Base-by-base conservation (phyloP, 2,888 invertebrate species). In the Stramonita haemastoma region DNA sequence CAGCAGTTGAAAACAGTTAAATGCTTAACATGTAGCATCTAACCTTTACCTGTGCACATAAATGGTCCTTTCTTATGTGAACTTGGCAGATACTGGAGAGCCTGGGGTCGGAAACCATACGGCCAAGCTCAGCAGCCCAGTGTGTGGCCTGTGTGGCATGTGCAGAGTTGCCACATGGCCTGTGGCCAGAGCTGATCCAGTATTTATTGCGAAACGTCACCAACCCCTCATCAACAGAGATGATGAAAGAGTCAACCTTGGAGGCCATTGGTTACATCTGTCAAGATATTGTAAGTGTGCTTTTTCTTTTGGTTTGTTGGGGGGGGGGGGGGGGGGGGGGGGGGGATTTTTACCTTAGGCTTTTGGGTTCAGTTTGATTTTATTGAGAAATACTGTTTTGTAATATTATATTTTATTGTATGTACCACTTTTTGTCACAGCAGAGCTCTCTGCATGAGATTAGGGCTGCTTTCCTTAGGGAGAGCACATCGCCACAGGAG, bases 261-360 rank as follows among this genome's bases (percentile, higher is more conserved):
- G 99, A 99, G 97, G 98, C 99, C 83, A 98, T 99, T 93, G 99
- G 99, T 81, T 99, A 99, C 95, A 99, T 99, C 93, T 99, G 99
- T 96, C 99, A 99, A 96, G 99, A 99, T 96, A 99, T 99, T 94
- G 97, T 97, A 94, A 95, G 96, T 86, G n/a, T 46, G 26, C 26
- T n/a, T 60, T 17, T 85, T 34, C 46, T 29, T 84, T n/a, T 36
- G 26, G 0, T 60, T 60, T 60, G 15, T 5, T 5, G 8, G 46
- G 46, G 46, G 46, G 8, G 46, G 2, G 8, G 8, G 8, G 46
- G 46, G 46, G 46, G 8, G 46, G 8, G 8, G 8, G 46, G 46
- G 46, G 46, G 8, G 46, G 2, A 46, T 46, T 46, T n/a, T 46
- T 46, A 46, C 46, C 46, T 46, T 46, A 46, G 46, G 46, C 4